These are phyloP conservation scores for Synaphobranchus kaupii DNA, from an alignment of 2,797 vertebrate species.

Conservation along the genomic window DNA sequence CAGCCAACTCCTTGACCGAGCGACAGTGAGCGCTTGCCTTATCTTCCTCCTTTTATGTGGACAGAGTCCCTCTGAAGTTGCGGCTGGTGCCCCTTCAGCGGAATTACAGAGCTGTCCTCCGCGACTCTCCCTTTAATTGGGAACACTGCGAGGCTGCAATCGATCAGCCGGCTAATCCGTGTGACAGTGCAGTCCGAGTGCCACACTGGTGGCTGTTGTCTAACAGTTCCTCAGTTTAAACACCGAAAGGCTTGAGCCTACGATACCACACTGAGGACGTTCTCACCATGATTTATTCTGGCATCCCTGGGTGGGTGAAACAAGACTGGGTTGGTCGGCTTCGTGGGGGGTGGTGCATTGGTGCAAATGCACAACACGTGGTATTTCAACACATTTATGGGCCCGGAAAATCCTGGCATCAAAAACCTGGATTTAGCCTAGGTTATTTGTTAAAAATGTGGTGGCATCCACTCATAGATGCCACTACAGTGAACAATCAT, in stretches of 20 bases:
- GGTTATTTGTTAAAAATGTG: too few species aligned
- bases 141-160: not conserved
- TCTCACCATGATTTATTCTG: not conserved
- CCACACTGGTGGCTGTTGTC: not conserved
- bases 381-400: too few species aligned
- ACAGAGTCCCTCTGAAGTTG: conserved; percentile 40
- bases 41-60: conserved; percentile 53
- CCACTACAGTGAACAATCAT: too few species aligned
- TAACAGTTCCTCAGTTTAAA: not conserved
- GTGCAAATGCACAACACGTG: too few species aligned
- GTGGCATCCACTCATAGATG: too few species aligned
- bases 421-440: too few species aligned
- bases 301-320: too few species aligned
- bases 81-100: not conserved
- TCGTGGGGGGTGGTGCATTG: too few species aligned
- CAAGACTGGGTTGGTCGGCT: too few species aligned
- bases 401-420: too few species aligned
- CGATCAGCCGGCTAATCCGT: not conserved
- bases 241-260: not conserved
- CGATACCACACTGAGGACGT: not conserved
- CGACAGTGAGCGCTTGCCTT: conserved; percentile 28
- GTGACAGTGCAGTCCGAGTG: not conserved
- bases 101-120: not conserved
- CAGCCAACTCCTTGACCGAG: conserved; percentile 45
- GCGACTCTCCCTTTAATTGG: not conserved